A percentile compares a stretch with the other conserved stretches of the same genome.
Conservation (phyloP, 2,888 invertebrate genomes). For the Dynastes grantii region DNA sequence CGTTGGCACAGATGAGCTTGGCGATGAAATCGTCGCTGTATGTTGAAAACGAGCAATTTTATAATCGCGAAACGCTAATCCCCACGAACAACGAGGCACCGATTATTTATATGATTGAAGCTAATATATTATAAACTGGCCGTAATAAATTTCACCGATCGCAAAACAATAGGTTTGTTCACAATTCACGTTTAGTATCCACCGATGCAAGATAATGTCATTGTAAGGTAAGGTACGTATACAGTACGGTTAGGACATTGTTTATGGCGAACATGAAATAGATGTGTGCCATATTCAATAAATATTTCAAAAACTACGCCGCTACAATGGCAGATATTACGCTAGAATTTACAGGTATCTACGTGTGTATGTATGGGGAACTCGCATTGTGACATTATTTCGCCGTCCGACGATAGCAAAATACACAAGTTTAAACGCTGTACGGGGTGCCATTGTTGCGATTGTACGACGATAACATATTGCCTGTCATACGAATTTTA, state of each 20-base stretch:
- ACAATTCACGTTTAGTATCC: constrained; percentile 33
- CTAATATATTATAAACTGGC: constrained; percentile 20
- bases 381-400: neutral
- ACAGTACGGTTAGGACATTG: constrained; percentile 12
- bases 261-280: constrained; percentile 17
- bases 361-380: neutral
- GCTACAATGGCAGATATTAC: constrained; percentile 1
- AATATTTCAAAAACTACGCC: constrained; percentile 26
- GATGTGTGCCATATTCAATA: constrained; percentile 26
- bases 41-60: neutral
- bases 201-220: constrained; percentile 31
- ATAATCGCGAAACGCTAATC: neutral
- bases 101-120: constrained; percentile 30
- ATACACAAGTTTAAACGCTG: neutral
- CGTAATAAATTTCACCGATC: constrained; percentile 26
- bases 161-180: constrained; percentile 38
- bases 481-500: too few relatives aligned
- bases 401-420: neutral
- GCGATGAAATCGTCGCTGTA: too few relatives aligned
- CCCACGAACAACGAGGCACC: neutral
- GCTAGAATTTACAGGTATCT: neutral
- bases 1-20: neutral
- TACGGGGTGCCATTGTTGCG: neutral
- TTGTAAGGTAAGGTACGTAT: constrained; percentile 24
- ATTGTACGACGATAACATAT: neutral